A percentile compares a stretch with the other conserved stretches of the same genome.
These are phyloP conservation scores for Himalopsyche kuldschensis DNA, from an alignment of 2,888 invertebrate species.

Conservation along the genomic window DNA sequence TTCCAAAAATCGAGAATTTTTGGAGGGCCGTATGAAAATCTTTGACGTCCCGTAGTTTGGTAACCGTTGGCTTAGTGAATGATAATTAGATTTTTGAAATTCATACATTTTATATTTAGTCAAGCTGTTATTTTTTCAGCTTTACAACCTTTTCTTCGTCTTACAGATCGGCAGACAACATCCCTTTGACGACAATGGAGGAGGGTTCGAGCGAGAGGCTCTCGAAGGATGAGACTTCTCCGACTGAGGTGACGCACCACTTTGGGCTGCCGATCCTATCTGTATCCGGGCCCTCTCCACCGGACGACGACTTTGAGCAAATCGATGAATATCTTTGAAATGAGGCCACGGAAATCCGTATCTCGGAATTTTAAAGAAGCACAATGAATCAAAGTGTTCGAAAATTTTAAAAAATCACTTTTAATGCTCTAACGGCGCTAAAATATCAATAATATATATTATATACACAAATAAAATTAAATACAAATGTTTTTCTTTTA, in stretches of 20 bases:
- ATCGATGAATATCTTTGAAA: slow-evolving; percentile 65
- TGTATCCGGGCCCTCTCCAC: slow-evolving; percentile 78
- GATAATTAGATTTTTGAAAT: too few relatives aligned
- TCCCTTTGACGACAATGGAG: slow-evolving; percentile 54
- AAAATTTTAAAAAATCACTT: too few relatives aligned
- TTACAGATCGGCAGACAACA: slow-evolving; percentile 57
- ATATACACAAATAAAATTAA: too few relatives aligned
- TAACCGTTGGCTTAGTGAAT: background rate
- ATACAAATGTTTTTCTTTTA: too few relatives aligned
- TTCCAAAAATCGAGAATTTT: too few relatives aligned
- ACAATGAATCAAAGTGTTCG: background rate
- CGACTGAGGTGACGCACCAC: slow-evolving; percentile 59
- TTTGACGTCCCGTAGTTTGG: too few relatives aligned
- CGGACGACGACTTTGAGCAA: slow-evolving; percentile 68
- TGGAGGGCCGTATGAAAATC: too few relatives aligned
- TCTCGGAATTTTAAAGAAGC: background rate
- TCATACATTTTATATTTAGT: background rate
- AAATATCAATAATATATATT: too few relatives aligned
- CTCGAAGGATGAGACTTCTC: slow-evolving; percentile 56
- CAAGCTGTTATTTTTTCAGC: background rate
- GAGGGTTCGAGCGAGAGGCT: slow-evolving; percentile 58
- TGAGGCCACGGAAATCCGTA: background rate
- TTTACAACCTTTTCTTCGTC: background rate
- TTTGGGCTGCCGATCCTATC: slow-evolving; percentile 77
- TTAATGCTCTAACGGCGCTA: too few relatives aligned